These are phyloP conservation scores for Tridacna crocea DNA, from an alignment of 2,888 invertebrate species.

Conservation along the genomic window DNA sequence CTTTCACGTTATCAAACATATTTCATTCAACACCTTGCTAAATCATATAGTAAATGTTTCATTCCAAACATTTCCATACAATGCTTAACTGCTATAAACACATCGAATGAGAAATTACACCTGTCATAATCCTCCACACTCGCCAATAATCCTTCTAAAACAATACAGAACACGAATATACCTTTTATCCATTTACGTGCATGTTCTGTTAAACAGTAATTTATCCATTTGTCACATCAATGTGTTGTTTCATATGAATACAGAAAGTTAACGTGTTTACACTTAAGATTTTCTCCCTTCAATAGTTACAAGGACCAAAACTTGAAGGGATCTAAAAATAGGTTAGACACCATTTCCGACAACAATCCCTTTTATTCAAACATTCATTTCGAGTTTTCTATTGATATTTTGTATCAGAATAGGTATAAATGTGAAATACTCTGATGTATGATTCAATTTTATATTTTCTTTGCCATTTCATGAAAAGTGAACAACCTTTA, in stretches of 20 bases:
- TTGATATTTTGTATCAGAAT: neutral
- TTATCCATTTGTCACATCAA: constrained; percentile 3
- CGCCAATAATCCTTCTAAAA: neutral
- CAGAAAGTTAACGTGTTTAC: constrained; percentile 18
- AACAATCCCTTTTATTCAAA: too few relatives aligned
- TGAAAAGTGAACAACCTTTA: neutral
- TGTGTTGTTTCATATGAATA: constrained; percentile 2
- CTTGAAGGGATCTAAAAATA: neutral
- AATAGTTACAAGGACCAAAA: constrained; percentile 2
- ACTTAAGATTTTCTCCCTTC: constrained; percentile 29
- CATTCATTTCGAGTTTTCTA: neutral
- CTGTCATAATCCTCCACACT: neutral
- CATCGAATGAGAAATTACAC: neutral
- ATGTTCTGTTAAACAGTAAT: neutral
- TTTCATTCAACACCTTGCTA: constrained; percentile 8
- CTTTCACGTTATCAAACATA: neutral
- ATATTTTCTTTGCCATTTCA: neutral
- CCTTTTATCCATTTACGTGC: neutral
- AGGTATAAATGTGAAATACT: neutral
- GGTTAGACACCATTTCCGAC: neutral
- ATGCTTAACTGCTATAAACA: constrained; percentile 16
- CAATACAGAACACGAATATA: neutral
- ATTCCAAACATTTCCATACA: neutral
- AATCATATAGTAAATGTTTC: neutral
- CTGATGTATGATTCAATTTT: neutral